Percentiles rank a stretch among this genome's conserved stretches.
Evolutionary conservation across 2,113 vertebrate species (phyloP).

Genomic region (Campylorhamphus procurvoides): DNA sequence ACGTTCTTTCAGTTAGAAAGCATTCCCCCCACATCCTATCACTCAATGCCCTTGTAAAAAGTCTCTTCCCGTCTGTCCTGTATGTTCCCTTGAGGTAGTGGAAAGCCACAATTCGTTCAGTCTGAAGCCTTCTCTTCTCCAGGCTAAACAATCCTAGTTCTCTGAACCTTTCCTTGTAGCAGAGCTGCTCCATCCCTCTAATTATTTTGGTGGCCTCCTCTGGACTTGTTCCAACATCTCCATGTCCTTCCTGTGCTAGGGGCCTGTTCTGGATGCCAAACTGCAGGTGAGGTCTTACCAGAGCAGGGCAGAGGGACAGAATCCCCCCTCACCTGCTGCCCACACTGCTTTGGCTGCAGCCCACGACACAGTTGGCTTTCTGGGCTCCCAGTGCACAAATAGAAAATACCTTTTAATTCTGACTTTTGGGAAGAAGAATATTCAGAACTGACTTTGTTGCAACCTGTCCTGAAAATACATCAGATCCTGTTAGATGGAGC

Average conservation of each 20-base stretch:
- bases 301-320: not conserved
- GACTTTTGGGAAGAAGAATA: not conserved
- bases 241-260: not conserved
- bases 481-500: rapidly evolving
- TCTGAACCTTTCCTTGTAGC: not conserved
- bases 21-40: not conserved
- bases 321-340: not conserved
- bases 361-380: not conserved
- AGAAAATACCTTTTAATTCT: not conserved
- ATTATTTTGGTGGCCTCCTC: not conserved
- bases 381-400: not conserved
- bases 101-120: not conserved
- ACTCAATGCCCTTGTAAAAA: not conserved
- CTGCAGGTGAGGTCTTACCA: not conserved
- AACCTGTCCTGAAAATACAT: not conserved
- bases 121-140: not conserved
- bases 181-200: not conserved
- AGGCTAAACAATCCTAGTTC: not conserved
- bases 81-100: not conserved
- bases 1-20: not conserved
- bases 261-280: rapidly evolving
- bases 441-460: not conserved
- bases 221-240: rapidly evolving
- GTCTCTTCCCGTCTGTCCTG: not conserved
- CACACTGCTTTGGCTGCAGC: not conserved